These are phyloP conservation scores for Amphiura filiformis DNA, from an alignment of 35 echinoderm and acorn worm genomes.

Conservation along the genomic window DNA sequence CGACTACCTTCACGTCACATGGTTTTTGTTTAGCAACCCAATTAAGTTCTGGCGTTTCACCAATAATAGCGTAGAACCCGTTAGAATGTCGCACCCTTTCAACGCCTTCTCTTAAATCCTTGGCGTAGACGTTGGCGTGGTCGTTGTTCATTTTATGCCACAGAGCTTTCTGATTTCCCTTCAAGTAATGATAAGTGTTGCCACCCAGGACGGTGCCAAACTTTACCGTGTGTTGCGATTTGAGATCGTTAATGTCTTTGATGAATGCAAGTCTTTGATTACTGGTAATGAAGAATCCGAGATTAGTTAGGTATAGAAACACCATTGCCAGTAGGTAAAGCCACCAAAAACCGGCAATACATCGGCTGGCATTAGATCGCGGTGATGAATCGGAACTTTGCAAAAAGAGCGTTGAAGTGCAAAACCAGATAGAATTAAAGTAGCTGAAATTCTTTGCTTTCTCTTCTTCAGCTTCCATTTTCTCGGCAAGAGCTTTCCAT, in stretches of 20 bases:
- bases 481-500: constrained; percentile 41
- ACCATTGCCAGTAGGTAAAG: constrained; percentile 54
- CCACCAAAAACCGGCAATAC: constrained; percentile 59
- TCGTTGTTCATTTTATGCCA: constrained; percentile 24
- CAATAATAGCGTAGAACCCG: constrained; percentile 56
- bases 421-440: constrained; percentile 63
- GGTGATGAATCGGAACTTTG: constrained; percentile 38
- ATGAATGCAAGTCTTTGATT: constrained; percentile 64
- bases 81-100: constrained; percentile 36
- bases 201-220: constrained; percentile 81
- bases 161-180: constrained; percentile 53
- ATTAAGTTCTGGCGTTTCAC: constrained; percentile 40
- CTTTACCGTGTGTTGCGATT: constrained; percentile 51
- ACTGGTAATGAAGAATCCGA: constrained; percentile 56
- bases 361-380: constrained; percentile 26
- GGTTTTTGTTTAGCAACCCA: constrained; percentile 44
- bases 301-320: constrained; percentile 56
- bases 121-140: constrained; percentile 12
- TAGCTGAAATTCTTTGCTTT: constrained; percentile 53
- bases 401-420: constrained; percentile 51
- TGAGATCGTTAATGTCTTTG: constrained; percentile 47
- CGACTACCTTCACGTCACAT: constrained; percentile 54
- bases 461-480: constrained; percentile 25
- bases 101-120: constrained; percentile 38
- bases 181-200: constrained; percentile 73